These are phyloP conservation scores for Temnothorax curvispinosus DNA, from an alignment of 1,140 invertebrate genomes.

Conservation along the genomic window DNA sequence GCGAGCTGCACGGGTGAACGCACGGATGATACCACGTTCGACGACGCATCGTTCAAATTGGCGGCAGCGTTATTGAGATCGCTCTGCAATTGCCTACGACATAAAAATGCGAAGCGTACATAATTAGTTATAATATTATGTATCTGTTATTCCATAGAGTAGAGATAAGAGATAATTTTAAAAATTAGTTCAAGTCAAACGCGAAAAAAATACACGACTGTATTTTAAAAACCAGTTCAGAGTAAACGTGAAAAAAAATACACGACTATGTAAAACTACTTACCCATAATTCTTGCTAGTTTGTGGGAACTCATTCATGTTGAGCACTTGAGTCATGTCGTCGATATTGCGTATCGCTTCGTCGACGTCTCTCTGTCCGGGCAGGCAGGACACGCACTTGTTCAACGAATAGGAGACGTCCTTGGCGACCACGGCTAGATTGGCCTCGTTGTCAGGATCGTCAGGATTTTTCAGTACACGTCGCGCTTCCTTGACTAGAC, in stretches of 20 bases:
- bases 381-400: slow-evolving; percentile 92
- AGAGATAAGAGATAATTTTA: slow-evolving; percentile 23
- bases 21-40: slow-evolving; percentile 91
- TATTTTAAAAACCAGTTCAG: background rate
- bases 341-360: slow-evolving; percentile 93
- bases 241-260: background rate
- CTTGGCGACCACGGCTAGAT: slow-evolving; percentile 89
- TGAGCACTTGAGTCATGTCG: slow-evolving; percentile 90
- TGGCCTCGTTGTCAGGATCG: slow-evolving; percentile 87
- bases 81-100: slow-evolving; percentile 91
- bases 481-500: slow-evolving; percentile 92
- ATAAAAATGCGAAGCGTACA: slow-evolving; percentile 2
- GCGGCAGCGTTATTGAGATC: slow-evolving; percentile 94
- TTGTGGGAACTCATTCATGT: slow-evolving; percentile 90
- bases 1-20: slow-evolving; percentile 90
- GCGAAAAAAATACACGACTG: background rate
- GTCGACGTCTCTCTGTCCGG: slow-evolving; percentile 96
- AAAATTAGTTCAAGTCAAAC: background rate
- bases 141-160: background rate
- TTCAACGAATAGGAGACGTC: slow-evolving; percentile 88
- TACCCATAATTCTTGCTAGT: slow-evolving; percentile 91
- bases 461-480: slow-evolving; percentile 88
- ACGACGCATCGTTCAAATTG: slow-evolving; percentile 92
- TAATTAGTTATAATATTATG: background rate
- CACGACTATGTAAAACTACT: slow-evolving; percentile 49